Base-by-base conservation (phyloP, 2,797 vertebrate genomes). In the Columba guinea region DNA sequence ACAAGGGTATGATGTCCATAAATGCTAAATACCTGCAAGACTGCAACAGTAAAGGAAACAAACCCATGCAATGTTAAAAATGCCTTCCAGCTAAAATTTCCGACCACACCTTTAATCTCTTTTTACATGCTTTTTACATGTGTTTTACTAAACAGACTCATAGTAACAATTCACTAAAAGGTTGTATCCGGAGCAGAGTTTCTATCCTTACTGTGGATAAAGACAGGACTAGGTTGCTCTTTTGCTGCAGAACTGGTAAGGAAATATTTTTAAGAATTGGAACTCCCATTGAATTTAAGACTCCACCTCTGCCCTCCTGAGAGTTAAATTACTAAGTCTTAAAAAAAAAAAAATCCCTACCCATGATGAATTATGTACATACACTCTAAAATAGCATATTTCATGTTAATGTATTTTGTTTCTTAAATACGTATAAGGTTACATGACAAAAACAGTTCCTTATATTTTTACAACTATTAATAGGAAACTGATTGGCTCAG, bases 11-110 rank as follows among this genome's bases (percentile, higher is more conserved):
- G 59, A 95, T 89, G 55, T 85, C 79, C 94, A 92, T 94, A 96
- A 97, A 94, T 92, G 77, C 76, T 90, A 95, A 97, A 93, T 92
- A 95, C 77, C 80, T 94, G 92, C 41, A 96, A 94, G 95, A 90
- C 16, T 93, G 87, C 78, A 95, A 94, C 46, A 90, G 59, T 95
- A 97, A 96, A 96, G 35, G 92, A 96, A 95, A 94, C 83, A 85
- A 96, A 95, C 56, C 83, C 69, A 84, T 63, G 51, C 35, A 95
- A 65, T 48, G 73, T 52, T 94, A 92, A 91, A 96, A 96, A 71
- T 84, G 71, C 35, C 69, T 96, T 80, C 41, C n/a, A 96, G 92
- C 62, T 89, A 93, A 87, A 71, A 74, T 92, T 91, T 91, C 94
- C 68, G 76, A 93, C 84, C 84, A 76, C 22, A 78, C 41, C 32